Conservation (phyloP, 2,888 invertebrate genomes). For the Choristoneura rosaceana region DNA sequence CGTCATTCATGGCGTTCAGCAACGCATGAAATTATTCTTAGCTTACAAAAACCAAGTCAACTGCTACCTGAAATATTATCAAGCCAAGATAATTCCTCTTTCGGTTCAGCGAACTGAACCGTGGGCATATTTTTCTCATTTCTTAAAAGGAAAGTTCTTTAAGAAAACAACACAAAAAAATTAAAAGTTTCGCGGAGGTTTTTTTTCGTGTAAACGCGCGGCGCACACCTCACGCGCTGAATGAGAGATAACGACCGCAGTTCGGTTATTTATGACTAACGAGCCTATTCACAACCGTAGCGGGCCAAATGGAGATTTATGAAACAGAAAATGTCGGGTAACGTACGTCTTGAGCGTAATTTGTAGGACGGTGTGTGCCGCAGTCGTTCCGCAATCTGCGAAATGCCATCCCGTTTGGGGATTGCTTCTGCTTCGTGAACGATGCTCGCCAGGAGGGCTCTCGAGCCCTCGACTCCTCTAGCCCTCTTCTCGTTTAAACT, state of each 20-base stretch:
- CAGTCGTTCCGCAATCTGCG: conserved; percentile 43
- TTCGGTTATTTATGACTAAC: conserved; percentile 84
- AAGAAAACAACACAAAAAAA: conserved; percentile 49
- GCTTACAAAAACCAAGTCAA: conserved; percentile 17
- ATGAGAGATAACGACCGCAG: conserved; percentile 81
- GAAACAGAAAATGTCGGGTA: conserved; percentile 79
- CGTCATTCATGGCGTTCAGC: conserved; percentile 15
- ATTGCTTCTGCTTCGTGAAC: conserved; percentile 40
- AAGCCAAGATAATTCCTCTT: conserved; percentile 33
- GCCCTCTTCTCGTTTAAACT: conserved; percentile 26
- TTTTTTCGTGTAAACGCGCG: conserved; percentile 44
- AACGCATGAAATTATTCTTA: conserved; percentile 30
- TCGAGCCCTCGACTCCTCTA: conserved; percentile 18
- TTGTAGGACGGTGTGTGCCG: conserved; percentile 52
- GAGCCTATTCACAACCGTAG: conserved; percentile 79
- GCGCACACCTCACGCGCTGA: conserved; percentile 68
- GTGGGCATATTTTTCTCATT: conserved; percentile 36
- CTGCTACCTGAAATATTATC: conserved; percentile 30
- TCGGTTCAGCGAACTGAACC: conserved; percentile 15
- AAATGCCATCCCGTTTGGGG: conserved; percentile 46
- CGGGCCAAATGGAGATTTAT: conserved; percentile 80
- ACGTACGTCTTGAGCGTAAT: conserved; percentile 74
- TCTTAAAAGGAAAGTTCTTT: conserved; percentile 41
- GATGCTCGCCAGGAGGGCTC: conserved; percentile 18
- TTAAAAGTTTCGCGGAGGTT: conserved; percentile 48